Base-by-base conservation (phyloP, 2,113 vertebrate species). In the Gasterosteus aculeatus region DNA sequence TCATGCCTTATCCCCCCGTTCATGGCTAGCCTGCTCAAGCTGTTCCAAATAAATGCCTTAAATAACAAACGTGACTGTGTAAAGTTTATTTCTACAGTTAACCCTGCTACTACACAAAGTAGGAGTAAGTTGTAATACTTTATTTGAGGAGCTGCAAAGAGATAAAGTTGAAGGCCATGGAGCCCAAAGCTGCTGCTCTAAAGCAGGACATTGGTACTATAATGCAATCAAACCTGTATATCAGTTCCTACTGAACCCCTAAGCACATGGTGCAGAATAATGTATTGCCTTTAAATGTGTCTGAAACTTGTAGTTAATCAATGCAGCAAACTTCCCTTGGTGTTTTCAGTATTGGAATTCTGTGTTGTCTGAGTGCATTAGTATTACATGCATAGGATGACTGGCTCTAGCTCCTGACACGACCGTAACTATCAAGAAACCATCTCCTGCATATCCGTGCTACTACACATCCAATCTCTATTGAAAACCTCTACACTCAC, bases 111-210 rank as follows among this genome's bases (percentile, higher is more conserved):
- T 33, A 33, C 33, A 3, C 33, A 3, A 33, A 33, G 33, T 33
- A 33, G 33, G 3, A 33, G 5, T 38, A 38, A 1, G 22, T 26
- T 26, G 22, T 26, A 26, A 26, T 26, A 26, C 22, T 26, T 26
- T 26, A 26, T 26, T 26, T 51, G 86, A 67, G 19, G 0, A 38
- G 15, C 2, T 66, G 3, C 29, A 16, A 2, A 47, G 42, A 78
- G 26, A 89, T 91, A 81, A 84, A 12, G 7, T 26, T 93, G 1
- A 81, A 57, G 69, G 78, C 68, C 39, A 56, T 33, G n/a, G 90
- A 83, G 42, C 72, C 31, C 29, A 53, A 66, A 44, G 78, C 78
- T 66, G 42, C 56, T 38, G 54, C 83, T 2, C 59, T 91, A 15
- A 60, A 77, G 26, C 69, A 91, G 5, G 49, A 85, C 26, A 69